Evolutionary conservation across 2,888 invertebrate genomes (phyloP).

Genomic region (Troides aeacus): DNA sequence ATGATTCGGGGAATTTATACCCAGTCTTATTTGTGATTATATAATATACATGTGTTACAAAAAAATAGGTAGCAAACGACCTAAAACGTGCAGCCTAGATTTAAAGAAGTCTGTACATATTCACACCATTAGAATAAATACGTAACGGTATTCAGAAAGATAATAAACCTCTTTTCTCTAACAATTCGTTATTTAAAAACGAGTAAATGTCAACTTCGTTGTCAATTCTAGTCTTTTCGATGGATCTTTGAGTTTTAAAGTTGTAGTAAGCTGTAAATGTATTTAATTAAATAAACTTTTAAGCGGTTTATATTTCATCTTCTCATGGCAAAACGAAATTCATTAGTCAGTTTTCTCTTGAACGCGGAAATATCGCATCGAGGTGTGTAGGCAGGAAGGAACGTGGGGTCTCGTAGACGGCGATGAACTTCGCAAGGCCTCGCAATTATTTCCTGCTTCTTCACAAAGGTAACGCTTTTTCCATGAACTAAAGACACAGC

Average conservation of each 20-base stretch:
- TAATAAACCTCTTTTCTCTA: not conserved
- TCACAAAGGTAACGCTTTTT: conserved; percentile 34
- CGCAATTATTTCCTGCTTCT: conserved; percentile 55
- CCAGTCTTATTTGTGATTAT: not conserved
- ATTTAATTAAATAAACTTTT: not conserved
- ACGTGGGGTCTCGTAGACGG: conserved; percentile 35
- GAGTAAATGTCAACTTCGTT: not conserved
- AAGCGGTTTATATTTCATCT: not conserved
- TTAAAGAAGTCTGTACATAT: not conserved
- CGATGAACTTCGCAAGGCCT: conserved; percentile 69
- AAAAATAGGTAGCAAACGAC: not conserved
- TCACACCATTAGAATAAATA: not conserved
- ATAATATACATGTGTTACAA: not conserved
- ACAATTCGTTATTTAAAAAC: not conserved
- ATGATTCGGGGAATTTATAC: conserved; percentile 47
- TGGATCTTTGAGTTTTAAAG: not conserved
- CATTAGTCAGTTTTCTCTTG: conserved; percentile 63
- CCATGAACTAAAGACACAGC: conserved; percentile 15
- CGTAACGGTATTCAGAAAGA: not conserved
- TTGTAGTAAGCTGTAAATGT: not conserved
- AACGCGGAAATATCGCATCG: conserved; percentile 53
- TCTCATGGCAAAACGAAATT: conserved; percentile 41
- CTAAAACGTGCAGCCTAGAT: not conserved
- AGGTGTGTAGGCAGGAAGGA: conserved; percentile 36
- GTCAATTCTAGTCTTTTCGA: not conserved